phyloP scores from a whole-genome alignment of 2,113 vertebrate species.

The Cryptoleucopteryx plumbea region DNA sequence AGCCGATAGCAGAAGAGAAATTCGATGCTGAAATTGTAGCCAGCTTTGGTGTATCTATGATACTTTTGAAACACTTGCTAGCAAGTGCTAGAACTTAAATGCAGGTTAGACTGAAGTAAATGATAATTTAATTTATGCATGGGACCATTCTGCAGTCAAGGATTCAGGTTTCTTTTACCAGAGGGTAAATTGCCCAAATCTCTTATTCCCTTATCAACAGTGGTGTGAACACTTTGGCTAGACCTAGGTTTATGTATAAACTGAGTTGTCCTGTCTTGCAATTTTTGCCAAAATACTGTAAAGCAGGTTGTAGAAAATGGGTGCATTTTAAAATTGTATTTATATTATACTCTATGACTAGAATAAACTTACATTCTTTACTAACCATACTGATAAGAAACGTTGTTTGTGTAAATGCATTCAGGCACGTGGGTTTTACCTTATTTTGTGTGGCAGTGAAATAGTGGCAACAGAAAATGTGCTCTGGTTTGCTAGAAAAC shows the following conservation, averaged over 20 bases:
- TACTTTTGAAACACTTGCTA: neutral
- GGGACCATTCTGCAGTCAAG: neutral
- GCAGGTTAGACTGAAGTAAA: neutral
- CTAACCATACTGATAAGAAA: neutral
- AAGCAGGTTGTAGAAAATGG: neutral
- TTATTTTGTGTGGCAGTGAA: neutral
- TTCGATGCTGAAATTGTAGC: neutral
- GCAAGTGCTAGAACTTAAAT: neutral
- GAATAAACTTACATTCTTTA: neutral
- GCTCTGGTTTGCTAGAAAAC: conserved; percentile 1
- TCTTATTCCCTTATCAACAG: neutral
- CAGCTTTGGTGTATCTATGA: neutral
- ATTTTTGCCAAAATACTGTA: neutral
- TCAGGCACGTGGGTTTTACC: neutral
- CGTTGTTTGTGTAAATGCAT: neutral
- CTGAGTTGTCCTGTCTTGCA: neutral
- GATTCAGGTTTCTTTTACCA: neutral
- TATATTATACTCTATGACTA: neutral
- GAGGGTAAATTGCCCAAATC: neutral
- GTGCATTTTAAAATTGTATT: neutral
- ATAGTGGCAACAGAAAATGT: neutral
- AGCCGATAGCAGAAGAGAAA: neutral
- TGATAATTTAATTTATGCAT: neutral
- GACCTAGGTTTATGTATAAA: neutral
- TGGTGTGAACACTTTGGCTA: neutral